Evolutionary conservation across 2,888 invertebrate species (phyloP), one percentile per base, ranked within the genome.

Genomic region (Notodonta ziczac): DNA sequence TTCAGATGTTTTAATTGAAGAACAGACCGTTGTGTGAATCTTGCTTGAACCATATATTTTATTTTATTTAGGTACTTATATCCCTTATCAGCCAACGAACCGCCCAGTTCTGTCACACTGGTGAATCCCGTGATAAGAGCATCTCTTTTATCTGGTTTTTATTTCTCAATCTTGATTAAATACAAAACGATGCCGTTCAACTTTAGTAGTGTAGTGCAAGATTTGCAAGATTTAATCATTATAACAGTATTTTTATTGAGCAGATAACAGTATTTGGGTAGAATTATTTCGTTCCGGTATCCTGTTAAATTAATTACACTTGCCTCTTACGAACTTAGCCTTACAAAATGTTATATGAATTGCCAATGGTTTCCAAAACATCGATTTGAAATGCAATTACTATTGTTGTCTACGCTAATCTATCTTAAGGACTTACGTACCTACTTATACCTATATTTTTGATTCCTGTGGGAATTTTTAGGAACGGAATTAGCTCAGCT

Each of bases 111-210:
- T 10, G 24, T 51, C 16, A 51, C 24, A 24, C 10, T 7, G 52
- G 52, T 52, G 52, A 32, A 32, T 51, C 51, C 16, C 16, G 16
- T 51, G 51, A 51, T 51, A 51, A 0, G 24, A 51, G 51, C 53
- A 39, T 42, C 55, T 55, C 5, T 40, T 55, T 40, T 55, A 40
- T 40, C 55, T 40, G 10, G 55, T 39, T 39, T 54, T 39, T 2
- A 13, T 4, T n/a, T 55, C 16, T 16, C 14, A 40, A 55, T 55
- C 55, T 55, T 55, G 55, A 55, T 55, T 42, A 55, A 55, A 55
- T 40, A 53, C 35, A 8, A 53, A 55, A 55, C 42, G 42, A 32
- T 14, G 55, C 39, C 16, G 16, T 40, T 55, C 14, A 40, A 55
- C 55, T 55, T 9, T 40, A n/a, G n/a, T n/a, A n/a, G n/a, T n/a